Evolutionary conservation across 2,797 vertebrate genomes (phyloP).

Genomic region (Lepus oiostolus): DNA sequence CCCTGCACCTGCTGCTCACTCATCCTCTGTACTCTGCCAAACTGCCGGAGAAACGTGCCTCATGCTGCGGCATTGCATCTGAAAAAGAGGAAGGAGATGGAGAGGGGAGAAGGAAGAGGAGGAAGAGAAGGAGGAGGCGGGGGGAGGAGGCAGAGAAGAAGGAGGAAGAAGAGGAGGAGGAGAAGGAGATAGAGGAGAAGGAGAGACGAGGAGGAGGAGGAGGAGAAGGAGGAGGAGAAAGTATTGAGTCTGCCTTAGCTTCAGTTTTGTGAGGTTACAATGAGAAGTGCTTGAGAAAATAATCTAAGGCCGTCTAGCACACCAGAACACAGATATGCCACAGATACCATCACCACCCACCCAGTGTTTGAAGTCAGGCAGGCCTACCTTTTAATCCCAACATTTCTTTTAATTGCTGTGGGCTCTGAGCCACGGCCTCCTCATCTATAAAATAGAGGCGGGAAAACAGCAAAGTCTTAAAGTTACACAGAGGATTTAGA

Average conservation of each 20-base stretch:
- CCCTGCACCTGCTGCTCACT: background rate
- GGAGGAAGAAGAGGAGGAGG: too few relatives aligned
- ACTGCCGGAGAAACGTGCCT: background rate
- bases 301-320: background rate
- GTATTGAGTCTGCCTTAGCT: background rate
- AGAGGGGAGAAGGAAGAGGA: too few relatives aligned
- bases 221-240: too few relatives aligned
- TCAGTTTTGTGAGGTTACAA: background rate
- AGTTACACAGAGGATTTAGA: constrained; percentile 11
- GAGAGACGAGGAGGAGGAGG: too few relatives aligned
- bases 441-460: constrained; percentile 64
- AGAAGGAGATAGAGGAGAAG: too few relatives aligned
- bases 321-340: background rate
- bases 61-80: background rate
- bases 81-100: background rate
- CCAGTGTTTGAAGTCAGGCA: background rate
- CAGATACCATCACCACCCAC: background rate
- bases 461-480: background rate
- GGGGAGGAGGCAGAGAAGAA: too few relatives aligned
- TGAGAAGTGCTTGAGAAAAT: background rate
- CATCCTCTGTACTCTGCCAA: background rate
- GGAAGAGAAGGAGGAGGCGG: too few relatives aligned
- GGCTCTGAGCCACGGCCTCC: background rate
- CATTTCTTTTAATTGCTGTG: background rate
- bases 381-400: background rate